Conservation (phyloP, 2,888 invertebrate species). For the Tetragnatha montana region DNA sequence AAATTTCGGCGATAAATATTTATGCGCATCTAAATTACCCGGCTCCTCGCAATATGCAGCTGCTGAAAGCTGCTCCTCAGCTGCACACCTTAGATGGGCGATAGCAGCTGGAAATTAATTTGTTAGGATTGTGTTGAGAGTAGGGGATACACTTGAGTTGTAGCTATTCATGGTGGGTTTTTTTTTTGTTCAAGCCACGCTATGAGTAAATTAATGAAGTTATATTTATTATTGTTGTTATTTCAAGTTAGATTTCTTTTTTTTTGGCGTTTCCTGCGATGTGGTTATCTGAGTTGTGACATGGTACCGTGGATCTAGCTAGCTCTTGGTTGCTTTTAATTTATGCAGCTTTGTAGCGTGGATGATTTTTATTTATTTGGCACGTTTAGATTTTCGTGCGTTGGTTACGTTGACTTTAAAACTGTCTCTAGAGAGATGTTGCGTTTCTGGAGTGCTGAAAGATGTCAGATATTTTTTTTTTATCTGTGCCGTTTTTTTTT, state of each 20-base stretch:
- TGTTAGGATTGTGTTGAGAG: background rate
- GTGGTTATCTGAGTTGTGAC: background rate
- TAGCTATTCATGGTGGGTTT: background rate
- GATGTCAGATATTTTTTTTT: background rate
- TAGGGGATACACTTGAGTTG: background rate
- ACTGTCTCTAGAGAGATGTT: background rate
- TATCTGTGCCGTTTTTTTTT: too few species aligned
- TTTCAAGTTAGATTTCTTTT: background rate
- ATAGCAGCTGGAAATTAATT: constrained; percentile 11
- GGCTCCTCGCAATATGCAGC: background rate
- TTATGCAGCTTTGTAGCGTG: constrained; percentile 5
- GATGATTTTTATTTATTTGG: background rate
- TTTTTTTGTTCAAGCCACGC: background rate
- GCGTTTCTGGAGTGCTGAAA: background rate
- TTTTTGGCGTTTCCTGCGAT: background rate
- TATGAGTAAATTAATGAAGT: constrained; percentile 28
- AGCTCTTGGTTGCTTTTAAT: background rate
- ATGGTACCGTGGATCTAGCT: background rate
- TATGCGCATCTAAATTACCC: constrained; percentile 44
- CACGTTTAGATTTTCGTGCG: background rate
- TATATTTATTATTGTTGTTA: constrained; percentile 7
- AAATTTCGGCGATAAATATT: constrained; percentile 46
- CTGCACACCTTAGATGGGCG: background rate
- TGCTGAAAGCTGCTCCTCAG: background rate
- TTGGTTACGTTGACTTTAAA: background rate